Evolutionary conservation across 2,113 vertebrate genomes (phyloP), one percentile per base, ranked within the genome.

Genomic region (Cariama cristata): DNA sequence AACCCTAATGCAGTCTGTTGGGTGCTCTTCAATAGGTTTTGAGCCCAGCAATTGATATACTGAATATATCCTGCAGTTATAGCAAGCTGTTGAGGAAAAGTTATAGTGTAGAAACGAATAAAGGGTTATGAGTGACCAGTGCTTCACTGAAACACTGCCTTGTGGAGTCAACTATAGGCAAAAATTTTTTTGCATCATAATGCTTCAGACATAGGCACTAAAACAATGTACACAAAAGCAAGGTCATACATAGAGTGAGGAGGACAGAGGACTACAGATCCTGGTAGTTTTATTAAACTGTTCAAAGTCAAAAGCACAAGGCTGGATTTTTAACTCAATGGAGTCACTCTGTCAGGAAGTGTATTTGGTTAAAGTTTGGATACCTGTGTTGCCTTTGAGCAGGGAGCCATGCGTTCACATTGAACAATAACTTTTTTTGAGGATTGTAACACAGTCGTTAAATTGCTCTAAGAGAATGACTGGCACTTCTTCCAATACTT

Each of bases 391-490:
- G 50, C 33, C 26, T 59, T 60, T 62, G 32, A 38, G 35, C 88
- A 75, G 62, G 21, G 27, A 75, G 13, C 12, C 8, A 4, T 0
- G 0, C 5, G 1, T 56, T 67, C 23, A 2, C 12, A 9, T 1
- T 18, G 30, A 83, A 27, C 26, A 0, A 6, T 20, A 47, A 14
- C 13, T 13, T 30, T n/a, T 58, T 45, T 26, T n/a, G 9, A 60
- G 40, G 28, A 10, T 32, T 56, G 2, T 24, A 40, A 14, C 0
- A 4, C 6, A n/a, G 35, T 38, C 26, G 23, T 67, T 26, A 10
- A 32, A 33, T 55, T 64, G 21, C 33, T 86, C 32, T 8, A 18
- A n/a, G 5, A 26, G 62, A 38, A 33, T 32, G 38, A 49, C 19
- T 69, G 50, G 32, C 12, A 8, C 17, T 77, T 88, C 24, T 80